phyloP scores from a whole-genome alignment of 2,888 invertebrate species.

The Volucella inflata region DNA sequence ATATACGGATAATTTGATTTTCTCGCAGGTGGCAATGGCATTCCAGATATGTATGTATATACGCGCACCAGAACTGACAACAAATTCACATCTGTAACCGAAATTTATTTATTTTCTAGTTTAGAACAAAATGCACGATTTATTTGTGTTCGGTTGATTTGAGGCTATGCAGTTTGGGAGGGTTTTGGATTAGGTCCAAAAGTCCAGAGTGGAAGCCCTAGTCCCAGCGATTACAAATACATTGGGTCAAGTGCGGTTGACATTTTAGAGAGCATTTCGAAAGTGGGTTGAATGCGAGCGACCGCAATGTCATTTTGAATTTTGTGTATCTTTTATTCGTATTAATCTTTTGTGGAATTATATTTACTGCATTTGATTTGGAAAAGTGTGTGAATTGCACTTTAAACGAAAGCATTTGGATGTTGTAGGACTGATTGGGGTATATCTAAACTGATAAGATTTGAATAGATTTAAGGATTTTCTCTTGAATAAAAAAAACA shows the following conservation, averaged over 20 bases:
- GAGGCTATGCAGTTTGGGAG: not conserved
- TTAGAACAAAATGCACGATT: slow-evolving; percentile 34
- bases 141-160: slow-evolving; percentile 51
- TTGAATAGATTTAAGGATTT: too few relatives aligned
- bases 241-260: slow-evolving; percentile 30
- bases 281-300: slow-evolving; percentile 7
- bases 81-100: slow-evolving; percentile 20
- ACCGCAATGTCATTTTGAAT: slow-evolving; percentile 33
- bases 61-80: not conserved
- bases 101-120: slow-evolving; percentile 63
- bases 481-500: too few relatives aligned
- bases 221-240: not conserved
- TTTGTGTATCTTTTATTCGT: slow-evolving; percentile 31
- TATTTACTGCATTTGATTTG: too few relatives aligned
- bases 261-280: slow-evolving; percentile 22
- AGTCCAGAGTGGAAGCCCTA: not conserved
- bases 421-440: too few relatives aligned
- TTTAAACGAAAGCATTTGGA: too few relatives aligned
- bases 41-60: slow-evolving; percentile 33
- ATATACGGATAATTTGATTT: slow-evolving; percentile 27
- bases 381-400: too few relatives aligned
- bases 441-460: too few relatives aligned
- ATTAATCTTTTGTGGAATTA: slow-evolving; percentile 4
- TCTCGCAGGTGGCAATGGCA: slow-evolving; percentile 58
- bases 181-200: slow-evolving; percentile 27